Conservation (phyloP, 2,113 vertebrate species). For the Mellivora capensis region DNA sequence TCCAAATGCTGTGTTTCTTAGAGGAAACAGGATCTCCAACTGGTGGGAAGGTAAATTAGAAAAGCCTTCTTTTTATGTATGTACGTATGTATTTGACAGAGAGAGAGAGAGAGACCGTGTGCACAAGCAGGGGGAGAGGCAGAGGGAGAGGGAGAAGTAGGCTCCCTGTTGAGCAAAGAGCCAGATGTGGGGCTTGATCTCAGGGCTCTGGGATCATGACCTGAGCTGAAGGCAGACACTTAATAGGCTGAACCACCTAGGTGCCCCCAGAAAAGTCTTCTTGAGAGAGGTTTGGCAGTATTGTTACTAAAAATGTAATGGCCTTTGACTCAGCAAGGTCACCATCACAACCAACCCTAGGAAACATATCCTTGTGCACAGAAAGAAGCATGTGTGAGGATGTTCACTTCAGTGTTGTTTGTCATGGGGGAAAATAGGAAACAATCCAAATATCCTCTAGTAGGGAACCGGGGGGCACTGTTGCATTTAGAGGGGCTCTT, state of each 20-base stretch:
- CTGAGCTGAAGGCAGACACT: no score
- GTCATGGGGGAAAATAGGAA: neutral
- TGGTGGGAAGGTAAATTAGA: neutral
- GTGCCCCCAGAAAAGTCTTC: neutral
- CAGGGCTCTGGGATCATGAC: no score
- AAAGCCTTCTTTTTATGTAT: neutral
- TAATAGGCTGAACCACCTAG: no score
- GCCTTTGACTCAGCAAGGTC: neutral
- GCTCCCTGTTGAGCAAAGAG: no score
- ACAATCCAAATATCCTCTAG: neutral
- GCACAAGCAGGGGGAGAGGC: no score
- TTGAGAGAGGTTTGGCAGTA: neutral
- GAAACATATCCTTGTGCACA: neutral
- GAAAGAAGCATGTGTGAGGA: neutral
- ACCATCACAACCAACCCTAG: neutral
- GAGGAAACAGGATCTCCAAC: neutral
- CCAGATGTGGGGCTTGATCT: no score
- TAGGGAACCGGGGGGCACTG: neutral
- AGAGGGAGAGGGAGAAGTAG: no score
- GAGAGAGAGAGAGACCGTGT: no score
- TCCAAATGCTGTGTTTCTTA: neutral
- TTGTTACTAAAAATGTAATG: neutral
- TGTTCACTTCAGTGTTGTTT: neutral
- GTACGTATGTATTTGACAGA: no score
- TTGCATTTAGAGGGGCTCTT: neutral